A percentile compares a stretch with the other conserved stretches of the same genome.
These are phyloP conservation scores for Priocnemis perturbator DNA, from an alignment of 2,888 invertebrate species.

Conservation along the genomic window DNA sequence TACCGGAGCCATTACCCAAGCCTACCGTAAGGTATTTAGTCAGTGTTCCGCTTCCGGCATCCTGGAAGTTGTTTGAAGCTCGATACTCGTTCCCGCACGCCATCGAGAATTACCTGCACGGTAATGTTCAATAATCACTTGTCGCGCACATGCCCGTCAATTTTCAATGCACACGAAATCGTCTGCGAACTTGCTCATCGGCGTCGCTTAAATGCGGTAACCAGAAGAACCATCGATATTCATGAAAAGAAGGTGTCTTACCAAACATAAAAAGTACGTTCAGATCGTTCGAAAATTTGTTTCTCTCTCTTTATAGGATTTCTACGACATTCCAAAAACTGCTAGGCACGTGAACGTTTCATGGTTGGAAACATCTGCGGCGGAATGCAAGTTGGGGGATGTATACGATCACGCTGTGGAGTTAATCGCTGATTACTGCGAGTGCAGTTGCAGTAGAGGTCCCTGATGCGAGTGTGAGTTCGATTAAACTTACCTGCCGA, in stretches of 20 bases:
- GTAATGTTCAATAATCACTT: not conserved
- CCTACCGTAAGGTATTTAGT: no score
- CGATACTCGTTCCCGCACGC: not conserved
- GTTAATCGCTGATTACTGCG: conserved; percentile 61
- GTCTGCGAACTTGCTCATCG: not conserved
- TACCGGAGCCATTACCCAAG: no score
- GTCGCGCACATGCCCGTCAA: not conserved
- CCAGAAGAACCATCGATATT: no score
- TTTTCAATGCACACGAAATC: not conserved
- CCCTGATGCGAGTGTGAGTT: conserved; percentile 22
- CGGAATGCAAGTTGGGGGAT: conserved; percentile 44
- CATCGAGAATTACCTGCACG: not conserved
- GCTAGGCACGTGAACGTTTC: conserved; percentile 65
- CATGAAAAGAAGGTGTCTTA: no score
- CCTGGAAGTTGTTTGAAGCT: not conserved
- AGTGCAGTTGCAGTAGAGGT: conserved; percentile 58
- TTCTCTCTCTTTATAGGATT: conserved; percentile 45
- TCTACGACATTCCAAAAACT: conserved; percentile 51
- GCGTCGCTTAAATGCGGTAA: no score
- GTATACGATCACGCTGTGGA: conserved; percentile 58
- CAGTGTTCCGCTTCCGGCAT: no score
- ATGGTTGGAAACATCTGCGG: conserved; percentile 62
- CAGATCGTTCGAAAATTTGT: no score
- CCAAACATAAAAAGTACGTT: no score
- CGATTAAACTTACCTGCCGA: not conserved